Percentiles rank a stretch among this genome's conserved stretches.
Evolutionary conservation across 2,113 vertebrate genomes (phyloP).

Genomic region (Otolemur garnettii): DNA sequence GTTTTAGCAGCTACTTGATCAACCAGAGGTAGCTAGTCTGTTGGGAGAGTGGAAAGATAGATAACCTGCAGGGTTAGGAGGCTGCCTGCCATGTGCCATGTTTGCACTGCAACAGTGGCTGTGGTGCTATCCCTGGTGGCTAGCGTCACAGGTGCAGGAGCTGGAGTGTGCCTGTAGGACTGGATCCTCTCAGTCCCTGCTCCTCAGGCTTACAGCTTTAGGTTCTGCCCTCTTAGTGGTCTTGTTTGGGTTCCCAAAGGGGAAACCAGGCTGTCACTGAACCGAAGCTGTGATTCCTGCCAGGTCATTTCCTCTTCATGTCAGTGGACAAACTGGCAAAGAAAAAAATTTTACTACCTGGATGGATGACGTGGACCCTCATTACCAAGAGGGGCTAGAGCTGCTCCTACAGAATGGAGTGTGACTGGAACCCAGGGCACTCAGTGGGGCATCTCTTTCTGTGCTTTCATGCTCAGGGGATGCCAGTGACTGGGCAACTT

Average conservation of each 20-base stretch:
- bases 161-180: background rate
- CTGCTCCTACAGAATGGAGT: background rate
- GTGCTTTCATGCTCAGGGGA: background rate
- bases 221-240: background rate
- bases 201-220: background rate
- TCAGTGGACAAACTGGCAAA: constrained; percentile 8
- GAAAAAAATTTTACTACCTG: background rate
- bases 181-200: background rate
- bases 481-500: background rate
- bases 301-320: constrained; percentile 20
- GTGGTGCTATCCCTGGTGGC: background rate
- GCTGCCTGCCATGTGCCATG: background rate
- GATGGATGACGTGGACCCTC: background rate
- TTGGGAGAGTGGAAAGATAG: background rate
- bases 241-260: background rate
- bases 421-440: background rate
- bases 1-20: background rate
- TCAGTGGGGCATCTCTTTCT: background rate
- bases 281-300: background rate
- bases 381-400: background rate
- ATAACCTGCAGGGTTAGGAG: background rate
- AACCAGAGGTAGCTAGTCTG: background rate
- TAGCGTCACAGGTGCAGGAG: background rate
- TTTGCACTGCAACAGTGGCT: background rate
- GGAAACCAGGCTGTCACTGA: background rate